Evolutionary conservation across 1,140 invertebrate species (phyloP).

Genomic region (Drosophila quadrilineata): DNA sequence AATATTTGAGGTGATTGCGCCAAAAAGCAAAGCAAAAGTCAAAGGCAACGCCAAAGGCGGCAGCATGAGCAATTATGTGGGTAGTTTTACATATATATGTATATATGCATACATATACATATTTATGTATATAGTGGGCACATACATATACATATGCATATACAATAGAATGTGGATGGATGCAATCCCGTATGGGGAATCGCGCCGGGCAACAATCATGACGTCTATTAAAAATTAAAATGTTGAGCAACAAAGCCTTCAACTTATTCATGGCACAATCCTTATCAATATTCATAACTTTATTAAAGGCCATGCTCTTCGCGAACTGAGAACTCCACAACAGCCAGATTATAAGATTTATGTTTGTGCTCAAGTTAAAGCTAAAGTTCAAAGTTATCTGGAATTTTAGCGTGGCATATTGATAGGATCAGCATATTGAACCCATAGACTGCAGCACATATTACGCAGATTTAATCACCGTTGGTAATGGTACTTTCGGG

Average conservation of each 20-base stretch:
- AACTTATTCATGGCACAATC: conserved; percentile 22
- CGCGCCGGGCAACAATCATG: conserved; percentile 23
- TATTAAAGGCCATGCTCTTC: conserved; percentile 11
- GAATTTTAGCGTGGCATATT: not conserved
- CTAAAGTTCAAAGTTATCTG: not conserved
- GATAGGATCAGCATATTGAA: conserved; percentile 21
- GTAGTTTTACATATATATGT: conserved; percentile 16
- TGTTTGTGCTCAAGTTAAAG: not conserved
- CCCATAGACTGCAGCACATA: not conserved
- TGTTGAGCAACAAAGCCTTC: conserved; percentile 25
- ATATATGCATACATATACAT: not conserved
- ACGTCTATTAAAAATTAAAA: conserved; percentile 28
- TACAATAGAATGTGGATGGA: not conserved
- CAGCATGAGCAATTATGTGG: conserved; percentile 35
- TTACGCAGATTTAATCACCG: conserved; percentile 21
- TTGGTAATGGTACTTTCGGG: not conserved
- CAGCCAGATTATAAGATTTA: conserved; percentile 17
- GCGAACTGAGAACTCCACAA: not conserved
- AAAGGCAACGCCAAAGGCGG: too few species aligned
- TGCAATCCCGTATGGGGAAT: conserved; percentile 34
- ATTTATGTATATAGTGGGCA: not conserved
- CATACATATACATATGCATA: too few species aligned
- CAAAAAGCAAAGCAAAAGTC: conserved; percentile 8
- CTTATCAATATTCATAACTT: conserved; percentile 50
- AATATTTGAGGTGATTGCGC: conserved; percentile 5